Evolutionary conservation across 2,797 vertebrate genomes (phyloP).

Genomic region (Argentina silus): DNA sequence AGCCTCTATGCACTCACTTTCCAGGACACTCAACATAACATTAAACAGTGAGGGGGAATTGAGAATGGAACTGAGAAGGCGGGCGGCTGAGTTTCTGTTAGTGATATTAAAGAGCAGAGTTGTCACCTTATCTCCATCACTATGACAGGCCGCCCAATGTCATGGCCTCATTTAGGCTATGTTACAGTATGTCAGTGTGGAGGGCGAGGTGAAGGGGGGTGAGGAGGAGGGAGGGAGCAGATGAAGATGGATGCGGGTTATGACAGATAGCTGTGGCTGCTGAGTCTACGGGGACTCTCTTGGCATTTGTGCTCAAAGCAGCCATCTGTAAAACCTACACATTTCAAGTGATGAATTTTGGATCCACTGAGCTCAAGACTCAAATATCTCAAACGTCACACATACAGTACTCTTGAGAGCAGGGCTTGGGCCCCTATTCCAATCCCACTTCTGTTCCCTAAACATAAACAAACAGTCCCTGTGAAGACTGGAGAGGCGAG

Average conservation of each 20-base stretch:
- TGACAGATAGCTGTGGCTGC: conserved; percentile 56
- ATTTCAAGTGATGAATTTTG: conserved; percentile 34
- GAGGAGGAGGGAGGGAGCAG: conserved; percentile 37
- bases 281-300: conserved; percentile 59
- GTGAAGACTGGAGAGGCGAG: no score
- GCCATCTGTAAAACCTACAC: conserved; percentile 56
- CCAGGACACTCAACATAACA: conserved; percentile 8
- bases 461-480: no score
- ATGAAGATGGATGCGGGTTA: conserved; percentile 58
- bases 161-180: not conserved
- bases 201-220: not conserved
- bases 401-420: not conserved
- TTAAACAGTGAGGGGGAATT: conserved; percentile 12
- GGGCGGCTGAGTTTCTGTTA: conserved; percentile 8
- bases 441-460: no score
- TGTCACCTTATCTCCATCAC: conserved; percentile 34
- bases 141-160: not conserved
- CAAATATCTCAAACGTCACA: not conserved
- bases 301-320: conserved; percentile 49
- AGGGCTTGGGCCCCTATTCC: no score
- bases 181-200: not conserved
- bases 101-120: conserved; percentile 37
- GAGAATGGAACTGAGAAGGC: not conserved
- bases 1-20: conserved; percentile 15
- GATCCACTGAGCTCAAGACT: not conserved